Conservation (phyloP, 1,140 invertebrate genomes). For the Drosophila nebulosa region DNA sequence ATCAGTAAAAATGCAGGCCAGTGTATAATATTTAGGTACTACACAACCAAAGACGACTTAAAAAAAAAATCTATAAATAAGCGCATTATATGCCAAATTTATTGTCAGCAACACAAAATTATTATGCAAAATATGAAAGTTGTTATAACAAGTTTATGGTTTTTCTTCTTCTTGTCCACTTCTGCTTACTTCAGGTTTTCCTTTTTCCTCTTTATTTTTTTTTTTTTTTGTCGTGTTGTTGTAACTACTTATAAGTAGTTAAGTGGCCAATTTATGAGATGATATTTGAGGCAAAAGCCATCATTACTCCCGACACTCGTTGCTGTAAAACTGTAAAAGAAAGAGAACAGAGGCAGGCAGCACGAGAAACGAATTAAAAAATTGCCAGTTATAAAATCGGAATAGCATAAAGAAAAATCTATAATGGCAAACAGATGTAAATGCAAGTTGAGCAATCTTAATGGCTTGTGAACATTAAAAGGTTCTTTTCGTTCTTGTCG, state of each 20-base stretch:
- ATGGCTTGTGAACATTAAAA: too few species aligned
- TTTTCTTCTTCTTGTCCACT: background rate
- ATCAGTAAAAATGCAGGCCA: background rate
- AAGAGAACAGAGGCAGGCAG: too few species aligned
- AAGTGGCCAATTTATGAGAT: background rate
- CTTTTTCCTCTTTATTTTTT: background rate
- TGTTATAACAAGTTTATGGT: background rate
- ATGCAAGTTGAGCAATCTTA: too few species aligned
- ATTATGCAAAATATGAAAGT: conserved; percentile 1
- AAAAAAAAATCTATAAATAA: background rate
- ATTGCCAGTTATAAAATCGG: too few species aligned
- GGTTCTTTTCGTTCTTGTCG: too few species aligned
- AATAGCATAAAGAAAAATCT: too few species aligned
- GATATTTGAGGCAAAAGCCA: background rate
- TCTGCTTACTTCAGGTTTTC: background rate
- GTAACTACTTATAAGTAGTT: background rate
- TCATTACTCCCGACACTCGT: background rate
- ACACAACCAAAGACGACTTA: background rate
- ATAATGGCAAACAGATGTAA: too few species aligned
- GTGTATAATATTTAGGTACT: background rate
- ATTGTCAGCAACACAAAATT: background rate
- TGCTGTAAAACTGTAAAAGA: too few species aligned
- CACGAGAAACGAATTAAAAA: too few species aligned
- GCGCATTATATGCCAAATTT: background rate
- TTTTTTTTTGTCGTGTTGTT: background rate